Evolutionary conservation across 2,797 vertebrate species (phyloP).

Genomic region (Phyllotis vaccarum): DNA sequence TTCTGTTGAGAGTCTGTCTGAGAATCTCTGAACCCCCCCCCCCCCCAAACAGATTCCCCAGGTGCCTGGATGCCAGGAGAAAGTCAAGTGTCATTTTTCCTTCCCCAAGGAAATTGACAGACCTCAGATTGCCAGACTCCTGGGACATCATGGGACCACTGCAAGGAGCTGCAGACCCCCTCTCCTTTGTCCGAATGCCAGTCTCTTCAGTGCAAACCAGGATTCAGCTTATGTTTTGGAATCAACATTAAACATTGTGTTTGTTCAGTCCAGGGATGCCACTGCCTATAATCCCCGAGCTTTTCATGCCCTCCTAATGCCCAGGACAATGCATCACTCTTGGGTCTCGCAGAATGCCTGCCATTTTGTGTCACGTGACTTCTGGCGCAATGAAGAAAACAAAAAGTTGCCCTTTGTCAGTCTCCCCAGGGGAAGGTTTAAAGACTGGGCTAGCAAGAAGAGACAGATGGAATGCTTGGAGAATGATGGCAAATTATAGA

Average conservation of each 20-base stretch:
- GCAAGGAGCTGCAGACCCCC: neutral
- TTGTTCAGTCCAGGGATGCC: neutral
- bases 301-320: neutral
- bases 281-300: neutral
- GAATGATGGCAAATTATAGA: constrained; percentile 57
- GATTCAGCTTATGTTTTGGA: neutral
- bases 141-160: neutral
- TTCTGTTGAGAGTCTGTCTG: neutral
- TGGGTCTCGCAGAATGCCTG: neutral
- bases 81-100: neutral
- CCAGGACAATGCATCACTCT: neutral
- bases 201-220: neutral
- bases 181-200: neutral
- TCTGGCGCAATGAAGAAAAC: constrained; percentile 32
- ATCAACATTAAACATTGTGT: neutral
- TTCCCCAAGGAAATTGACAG: neutral
- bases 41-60: neutral
- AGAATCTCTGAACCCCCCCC: too few relatives aligned
- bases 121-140: neutral
- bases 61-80: neutral
- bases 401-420: neutral
- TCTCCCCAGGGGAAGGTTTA: constrained; percentile 67
- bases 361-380: constrained; percentile 6
- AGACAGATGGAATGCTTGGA: constrained; percentile 67
- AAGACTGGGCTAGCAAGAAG: constrained; percentile 59